Base-by-base conservation (phyloP, 2,113 vertebrate genomes). In the Pungitius pungitius region DNA sequence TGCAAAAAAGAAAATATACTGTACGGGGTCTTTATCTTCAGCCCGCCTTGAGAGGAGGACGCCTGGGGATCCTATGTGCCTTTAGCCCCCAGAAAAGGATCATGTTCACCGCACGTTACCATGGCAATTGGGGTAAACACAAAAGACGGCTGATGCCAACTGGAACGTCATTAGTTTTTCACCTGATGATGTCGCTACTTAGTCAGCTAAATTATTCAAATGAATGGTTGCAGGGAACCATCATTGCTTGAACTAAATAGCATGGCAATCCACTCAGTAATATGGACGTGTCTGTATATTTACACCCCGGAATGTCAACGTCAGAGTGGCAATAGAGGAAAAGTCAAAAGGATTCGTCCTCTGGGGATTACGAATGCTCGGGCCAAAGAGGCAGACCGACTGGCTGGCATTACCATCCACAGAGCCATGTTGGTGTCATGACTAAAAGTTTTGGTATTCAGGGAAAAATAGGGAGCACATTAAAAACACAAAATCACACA, bases 61-160 rank as follows among this genome's bases (percentile, higher is more conserved):
- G 33, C 67, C 43, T 37, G 47, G 73, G 51, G 33, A 66, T 35
- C 57, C 37, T 63, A 27, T 40, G n/a, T 18, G 42, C 20, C 15
- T 47, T 22, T 22, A 49, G 27, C 26, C 26, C 1, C 12, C 30
- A 13, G 15, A 8, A 47, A n/a, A 13, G 26, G 27, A 17, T 8
- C 18, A 64, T 14, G 18, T 43, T 42, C 39, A 42, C 37, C 14
- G 12, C 12, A 3, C 22, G n/a, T 59, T 39, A 39, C 20, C 57
- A 22, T 59, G 35, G 6, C 8, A 22, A 39, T 39, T 26, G 13
- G 6, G 26, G 22, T 9, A 4, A 47, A 49, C 61, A 33, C 18
- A 33, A 26, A 27, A 8, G 42, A 62, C 26, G 14, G 24, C 17
- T 12, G 40, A 20, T 11, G 27, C 43, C 1, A 9, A 64, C 20